A percentile compares a stretch with the other conserved stretches of the same genome.
Conservation (phyloP, 2,797 vertebrate species). For the Mormyrus hasselquistii region DNA sequence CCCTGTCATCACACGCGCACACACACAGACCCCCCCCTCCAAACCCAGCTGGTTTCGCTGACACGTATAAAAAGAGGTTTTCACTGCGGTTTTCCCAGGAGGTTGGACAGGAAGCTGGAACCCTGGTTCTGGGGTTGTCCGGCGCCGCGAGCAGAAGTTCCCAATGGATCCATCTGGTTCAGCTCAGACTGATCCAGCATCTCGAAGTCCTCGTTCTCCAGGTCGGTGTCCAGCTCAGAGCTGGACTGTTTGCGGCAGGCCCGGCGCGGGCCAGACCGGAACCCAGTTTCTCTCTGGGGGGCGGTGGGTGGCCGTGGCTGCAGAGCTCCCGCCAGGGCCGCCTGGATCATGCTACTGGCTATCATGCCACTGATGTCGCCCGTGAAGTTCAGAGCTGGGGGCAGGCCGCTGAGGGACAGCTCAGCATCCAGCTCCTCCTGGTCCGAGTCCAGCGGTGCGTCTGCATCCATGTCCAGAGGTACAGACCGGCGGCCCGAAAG, state of each 20-base stretch:
- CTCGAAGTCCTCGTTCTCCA: constrained; percentile 93
- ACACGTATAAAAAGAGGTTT: neutral
- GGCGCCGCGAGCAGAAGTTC: constrained; percentile 42
- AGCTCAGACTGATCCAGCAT: constrained; percentile 90
- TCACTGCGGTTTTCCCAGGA: constrained; percentile 68
- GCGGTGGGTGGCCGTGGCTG: constrained; percentile 1
- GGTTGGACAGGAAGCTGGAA: constrained; percentile 62
- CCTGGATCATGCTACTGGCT: constrained; percentile 26
- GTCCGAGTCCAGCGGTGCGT: constrained; percentile 64
- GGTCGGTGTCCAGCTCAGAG: constrained; percentile 44
- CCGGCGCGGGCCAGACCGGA: neutral
- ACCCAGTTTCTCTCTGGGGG: neutral
- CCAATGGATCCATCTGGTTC: constrained; percentile 18
- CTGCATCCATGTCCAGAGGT: constrained; percentile 59
- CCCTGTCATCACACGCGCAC: constrained; percentile 35
- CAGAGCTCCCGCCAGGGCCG: constrained; percentile 19
- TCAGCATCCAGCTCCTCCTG: constrained; percentile 66
- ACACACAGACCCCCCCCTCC: neutral
- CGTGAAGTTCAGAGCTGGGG: neutral
- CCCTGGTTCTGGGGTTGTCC: constrained; percentile 56
- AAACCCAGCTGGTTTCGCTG: constrained; percentile 19
- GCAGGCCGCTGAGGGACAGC: constrained; percentile 31
- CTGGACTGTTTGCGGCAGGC: constrained; percentile 24
- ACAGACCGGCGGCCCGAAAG: constrained; percentile 50
- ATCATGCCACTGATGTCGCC: constrained; percentile 3